Evolutionary conservation across 2,113 vertebrate genomes (phyloP), one percentile per base, ranked within the genome.

Genomic region (Notarius quadriscutis): DNA sequence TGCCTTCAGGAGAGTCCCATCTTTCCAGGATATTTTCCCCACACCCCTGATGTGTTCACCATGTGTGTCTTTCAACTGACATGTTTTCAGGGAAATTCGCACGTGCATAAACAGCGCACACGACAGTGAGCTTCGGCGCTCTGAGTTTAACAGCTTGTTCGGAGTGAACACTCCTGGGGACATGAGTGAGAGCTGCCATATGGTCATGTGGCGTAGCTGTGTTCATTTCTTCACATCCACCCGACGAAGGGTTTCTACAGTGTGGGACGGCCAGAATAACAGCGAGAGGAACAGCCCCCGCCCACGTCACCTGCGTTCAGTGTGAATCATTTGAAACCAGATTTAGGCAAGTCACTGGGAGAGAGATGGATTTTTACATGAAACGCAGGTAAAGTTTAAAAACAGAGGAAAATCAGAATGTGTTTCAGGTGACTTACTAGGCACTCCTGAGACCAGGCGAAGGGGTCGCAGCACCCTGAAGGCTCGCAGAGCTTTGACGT

Each of bases 401-500:
- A 30, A 11, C 25, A 4, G 22, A 63, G 62, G 9, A 25, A 22
- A 2, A 2, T 2, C 25, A 69, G 65, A 30, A 30, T 14, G 20
- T 12, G 50, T 22, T 11, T 5, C 9, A 17, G 34, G 55, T 87
- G 14, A 95, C 98, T 98, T 95, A 99, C 98, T 99, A 96, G 98
- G 98, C 93, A 99, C 98, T 96, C 98, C 98, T 94, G 98, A 99
- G 93, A 99, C 98, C 89, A 99, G 97, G 93, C 98, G 97, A 91
- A 99, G 97, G 92, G 98, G 98, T 94, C 98, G 96, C 94, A 99
- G 90, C 93, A 99, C 98, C 95, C 98, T 97, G 93, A 99, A 99
- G 95, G 98, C 98, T 96, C 98, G 95, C 89, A 99, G 97, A 94
- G 98, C 98, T 96, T 99, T 99, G 92, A 99, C 98, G 91, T 99